These are phyloP conservation scores for Leptonema lineaticorne DNA, from an alignment of 1,140 invertebrate genomes.

Conservation along the genomic window DNA sequence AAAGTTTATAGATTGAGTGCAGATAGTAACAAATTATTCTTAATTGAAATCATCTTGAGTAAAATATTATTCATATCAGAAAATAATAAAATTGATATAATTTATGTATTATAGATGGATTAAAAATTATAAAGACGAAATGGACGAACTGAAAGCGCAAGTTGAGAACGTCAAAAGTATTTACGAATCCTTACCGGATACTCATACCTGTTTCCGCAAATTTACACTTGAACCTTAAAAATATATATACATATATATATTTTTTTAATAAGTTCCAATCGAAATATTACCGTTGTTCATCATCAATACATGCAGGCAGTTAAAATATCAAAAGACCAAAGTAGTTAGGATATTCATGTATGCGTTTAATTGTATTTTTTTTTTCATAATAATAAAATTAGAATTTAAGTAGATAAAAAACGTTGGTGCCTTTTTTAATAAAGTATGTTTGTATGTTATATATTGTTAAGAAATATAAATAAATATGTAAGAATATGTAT, in stretches of 20 bases:
- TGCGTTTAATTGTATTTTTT: too few species aligned
- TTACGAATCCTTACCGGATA: slow-evolving; percentile 73
- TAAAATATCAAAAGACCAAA: too few species aligned
- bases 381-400: too few species aligned
- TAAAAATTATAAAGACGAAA: slow-evolving; percentile 79
- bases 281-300: too few species aligned
- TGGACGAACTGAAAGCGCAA: slow-evolving; percentile 70
- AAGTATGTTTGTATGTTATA: too few species aligned
- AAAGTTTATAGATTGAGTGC: neutral
- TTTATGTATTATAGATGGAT: slow-evolving; percentile 61
- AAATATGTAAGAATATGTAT: too few species aligned
- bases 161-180: slow-evolving; percentile 88
- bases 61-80: neutral
- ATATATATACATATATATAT: neutral
- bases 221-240: slow-evolving; percentile 60
- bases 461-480: too few species aligned
- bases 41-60: neutral
- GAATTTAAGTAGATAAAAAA: too few species aligned
- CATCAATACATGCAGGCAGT: too few species aligned
- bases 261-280: neutral
- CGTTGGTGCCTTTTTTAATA: too few species aligned
- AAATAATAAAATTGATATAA: neutral
- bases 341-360: too few species aligned
- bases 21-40: neutral
- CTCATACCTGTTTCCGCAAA: slow-evolving; percentile 71